These are phyloP conservation scores for Larimichthys polyactis DNA, from an alignment of 2,113 vertebrate genomes.

Conservation along the genomic window DNA sequence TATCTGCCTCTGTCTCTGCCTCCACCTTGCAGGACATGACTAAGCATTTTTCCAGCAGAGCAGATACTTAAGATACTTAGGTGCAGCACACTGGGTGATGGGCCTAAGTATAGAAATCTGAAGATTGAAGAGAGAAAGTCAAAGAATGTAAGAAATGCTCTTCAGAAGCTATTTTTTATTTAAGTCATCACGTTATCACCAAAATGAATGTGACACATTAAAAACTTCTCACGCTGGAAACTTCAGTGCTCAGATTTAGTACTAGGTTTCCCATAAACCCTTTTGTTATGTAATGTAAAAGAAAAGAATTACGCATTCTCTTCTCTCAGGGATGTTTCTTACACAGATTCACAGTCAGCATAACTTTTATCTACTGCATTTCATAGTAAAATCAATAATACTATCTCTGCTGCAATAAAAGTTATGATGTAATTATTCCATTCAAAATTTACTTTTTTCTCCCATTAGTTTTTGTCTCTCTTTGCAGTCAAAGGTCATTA, in stretches of 20 bases:
- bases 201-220: neutral
- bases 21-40: slow-evolving; percentile 41
- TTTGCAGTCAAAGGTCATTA: too few species aligned
- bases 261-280: neutral
- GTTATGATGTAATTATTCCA: neutral
- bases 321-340: too few species aligned
- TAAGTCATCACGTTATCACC: neutral
- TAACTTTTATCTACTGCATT: neutral
- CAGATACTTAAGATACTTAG: slow-evolving; percentile 3
- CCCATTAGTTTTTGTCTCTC: too few species aligned
- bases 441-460: neutral
- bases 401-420: neutral
- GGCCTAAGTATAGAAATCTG: neutral
- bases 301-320: neutral
- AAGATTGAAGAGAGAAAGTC: neutral
- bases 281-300: neutral
- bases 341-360: too few species aligned
- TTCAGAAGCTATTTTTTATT: neutral
- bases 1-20: slow-evolving; percentile 16
- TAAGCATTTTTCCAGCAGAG: slow-evolving; percentile 34
- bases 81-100: neutral
- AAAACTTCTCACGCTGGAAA: neutral
- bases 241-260: neutral
- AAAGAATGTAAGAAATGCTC: neutral
- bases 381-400: neutral